Evolutionary conservation across 2,888 invertebrate species (phyloP), one percentile per base, ranked within the genome.

Genomic region (Trichopria drosophilae): DNA sequence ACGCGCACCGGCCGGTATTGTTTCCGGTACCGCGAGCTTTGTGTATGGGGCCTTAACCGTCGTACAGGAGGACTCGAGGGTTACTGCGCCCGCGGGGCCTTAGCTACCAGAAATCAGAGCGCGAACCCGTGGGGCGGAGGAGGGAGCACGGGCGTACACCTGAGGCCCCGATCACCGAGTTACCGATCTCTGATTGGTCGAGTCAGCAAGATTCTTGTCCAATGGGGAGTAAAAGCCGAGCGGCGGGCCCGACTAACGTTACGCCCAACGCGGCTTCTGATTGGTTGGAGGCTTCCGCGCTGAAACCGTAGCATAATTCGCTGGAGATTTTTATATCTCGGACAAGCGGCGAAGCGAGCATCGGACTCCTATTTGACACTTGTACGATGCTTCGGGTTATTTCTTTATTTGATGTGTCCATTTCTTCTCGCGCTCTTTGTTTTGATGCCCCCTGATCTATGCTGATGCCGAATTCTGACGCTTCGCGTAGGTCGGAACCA

Each of bases 1-100:
- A n/a, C n/a, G n/a, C n/a, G n/a, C n/a, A 62, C 62, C 48, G 51
- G 55, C 47, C 43, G 63, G 63, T 70, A 68, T 68, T 64, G 68
- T 69, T 69, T 63, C 62, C 67, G 67, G 66, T 68, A 65, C 61
- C 66, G 55, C 63, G 65, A 63, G 53, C 59, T 66, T 65, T 63
- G 65, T 60, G 57, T 67, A 66, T 61, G 60, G 59, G 63, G 63
- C 61, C 66, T 65, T 67, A 69, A 71, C 71, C 73, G 73, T 73
- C 73, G 71, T 69, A 68, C 67, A 69, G 69, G 72, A 73, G 66
- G 69, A 74, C 75, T 75, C 67, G 73, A 71, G 74, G 75, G 73
- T 75, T 72, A 75, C 75, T 75, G 74, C 67, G 75, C 75, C 75
- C 72, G 73, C 70, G 68, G 75, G 74, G 74, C 74, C 75, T 74